A percentile compares a stretch with the other conserved stretches of the same genome.
Conservation (phyloP, 2,113 vertebrate genomes). For the Empidonax traillii region DNA sequence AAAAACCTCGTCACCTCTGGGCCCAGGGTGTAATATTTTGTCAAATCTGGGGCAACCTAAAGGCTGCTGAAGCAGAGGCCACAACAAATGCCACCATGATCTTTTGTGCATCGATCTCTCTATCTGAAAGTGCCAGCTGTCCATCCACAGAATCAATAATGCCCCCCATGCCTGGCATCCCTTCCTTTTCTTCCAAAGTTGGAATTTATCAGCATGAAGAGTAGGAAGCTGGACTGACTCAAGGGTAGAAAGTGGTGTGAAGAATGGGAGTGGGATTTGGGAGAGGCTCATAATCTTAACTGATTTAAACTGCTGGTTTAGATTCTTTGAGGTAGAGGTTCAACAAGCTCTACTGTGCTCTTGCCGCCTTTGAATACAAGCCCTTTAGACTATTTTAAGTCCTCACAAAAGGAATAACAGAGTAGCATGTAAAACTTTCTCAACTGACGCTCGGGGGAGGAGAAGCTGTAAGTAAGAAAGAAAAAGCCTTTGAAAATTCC, state of each 20-base stretch:
- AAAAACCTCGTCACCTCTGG: not conserved
- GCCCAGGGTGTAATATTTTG: not conserved
- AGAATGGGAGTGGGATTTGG: not conserved
- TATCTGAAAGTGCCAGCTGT: not conserved
- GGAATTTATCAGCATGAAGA: not conserved
- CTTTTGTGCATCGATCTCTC: not conserved
- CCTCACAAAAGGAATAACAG: not conserved
- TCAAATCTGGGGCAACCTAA: not conserved
- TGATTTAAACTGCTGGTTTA: conserved; percentile 25
- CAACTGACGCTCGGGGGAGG: not conserved
- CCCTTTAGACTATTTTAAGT: conserved; percentile 16
- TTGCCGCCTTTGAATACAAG: not conserved
- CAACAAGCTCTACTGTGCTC: not conserved
- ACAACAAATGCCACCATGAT: not conserved
- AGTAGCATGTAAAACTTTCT: conserved; percentile 7
- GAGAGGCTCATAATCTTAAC: not conserved
- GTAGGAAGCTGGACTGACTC: not conserved
- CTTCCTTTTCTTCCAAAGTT: not conserved
- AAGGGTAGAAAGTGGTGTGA: not conserved
- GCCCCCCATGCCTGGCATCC: not conserved
- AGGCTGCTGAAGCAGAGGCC: not conserved
- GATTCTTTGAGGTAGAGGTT: not conserved
- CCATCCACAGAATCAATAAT: not conserved
- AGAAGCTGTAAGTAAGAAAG: not conserved
- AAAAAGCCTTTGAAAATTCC: not conserved